These are phyloP conservation scores for Sminthurinus signatus DNA, from an alignment of 1,140 invertebrate species.

Conservation along the genomic window DNA sequence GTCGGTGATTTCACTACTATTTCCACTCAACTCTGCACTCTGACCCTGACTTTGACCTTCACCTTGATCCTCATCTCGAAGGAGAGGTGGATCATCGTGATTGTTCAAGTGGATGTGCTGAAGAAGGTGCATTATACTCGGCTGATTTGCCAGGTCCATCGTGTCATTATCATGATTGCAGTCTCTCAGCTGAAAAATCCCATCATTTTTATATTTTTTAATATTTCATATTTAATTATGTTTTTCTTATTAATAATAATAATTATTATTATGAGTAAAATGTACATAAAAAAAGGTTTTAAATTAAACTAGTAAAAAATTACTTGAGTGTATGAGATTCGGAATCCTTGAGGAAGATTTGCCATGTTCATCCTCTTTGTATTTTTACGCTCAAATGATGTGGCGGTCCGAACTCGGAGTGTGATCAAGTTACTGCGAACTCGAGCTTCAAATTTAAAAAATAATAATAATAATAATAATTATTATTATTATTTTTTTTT, in stretches of 20 bases:
- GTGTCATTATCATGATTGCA: constrained; percentile 21
- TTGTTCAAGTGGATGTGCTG: not conserved
- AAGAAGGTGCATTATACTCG: constrained; percentile 9
- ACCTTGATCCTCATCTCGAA: constrained; percentile 17
- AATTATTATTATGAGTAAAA: too few species aligned
- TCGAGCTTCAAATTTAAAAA: constrained; percentile 19
- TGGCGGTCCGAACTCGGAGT: constrained; percentile 25
- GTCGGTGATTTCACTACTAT: too few species aligned
- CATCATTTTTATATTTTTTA: too few species aligned
- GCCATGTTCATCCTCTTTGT: constrained; percentile 8
- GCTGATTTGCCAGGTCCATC: constrained; percentile 22
- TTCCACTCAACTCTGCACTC: too few species aligned
- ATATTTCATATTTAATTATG: too few species aligned
- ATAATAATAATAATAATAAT: not conserved
- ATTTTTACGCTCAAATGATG: not conserved
- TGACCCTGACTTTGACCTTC: too few species aligned
- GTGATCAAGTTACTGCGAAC: constrained; percentile 33
- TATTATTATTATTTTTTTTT: not conserved
- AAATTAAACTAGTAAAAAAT: too few species aligned
- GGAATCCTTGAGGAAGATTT: constrained; percentile 30
- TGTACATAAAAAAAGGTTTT: too few species aligned
- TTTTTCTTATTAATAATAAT: too few species aligned
- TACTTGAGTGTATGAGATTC: constrained; percentile 29
- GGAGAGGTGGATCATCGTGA: constrained; percentile 6
- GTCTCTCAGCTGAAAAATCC: not conserved